Percentiles rank a stretch among this genome's conserved stretches.
These are phyloP conservation scores for Corythaixoides concolor DNA, from an alignment of 2,113 vertebrate genomes.

Conservation along the genomic window DNA sequence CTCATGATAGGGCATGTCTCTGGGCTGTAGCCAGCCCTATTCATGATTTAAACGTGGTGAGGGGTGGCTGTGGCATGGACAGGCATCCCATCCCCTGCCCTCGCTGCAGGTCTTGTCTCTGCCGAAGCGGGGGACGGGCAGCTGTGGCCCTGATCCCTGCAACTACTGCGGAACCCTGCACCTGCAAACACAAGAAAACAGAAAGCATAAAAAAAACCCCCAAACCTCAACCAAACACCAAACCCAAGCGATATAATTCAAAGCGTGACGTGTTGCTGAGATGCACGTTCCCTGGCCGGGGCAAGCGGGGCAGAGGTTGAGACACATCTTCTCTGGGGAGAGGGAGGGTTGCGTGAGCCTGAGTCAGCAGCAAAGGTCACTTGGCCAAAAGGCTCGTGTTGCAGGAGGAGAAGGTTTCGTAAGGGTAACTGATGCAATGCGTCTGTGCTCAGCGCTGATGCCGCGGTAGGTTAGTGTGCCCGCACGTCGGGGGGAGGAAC, in stretches of 20 bases:
- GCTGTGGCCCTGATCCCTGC: not conserved
- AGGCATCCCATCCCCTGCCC: not conserved
- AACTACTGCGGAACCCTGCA: not conserved
- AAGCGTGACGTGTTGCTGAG: not conserved
- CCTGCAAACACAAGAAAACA: not conserved
- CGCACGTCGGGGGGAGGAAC: not conserved
- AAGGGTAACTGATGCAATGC: not conserved
- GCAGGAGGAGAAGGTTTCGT: not conserved
- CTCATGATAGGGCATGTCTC: not conserved
- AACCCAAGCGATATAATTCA: not conserved
- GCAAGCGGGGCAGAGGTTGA: not conserved
- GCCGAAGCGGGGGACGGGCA: not conserved
- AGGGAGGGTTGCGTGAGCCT: not conserved
- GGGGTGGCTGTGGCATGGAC: not conserved
- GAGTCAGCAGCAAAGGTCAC: constrained; percentile 36
- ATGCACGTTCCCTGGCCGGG: not conserved
- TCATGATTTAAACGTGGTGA: not conserved
- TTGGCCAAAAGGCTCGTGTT: not conserved
- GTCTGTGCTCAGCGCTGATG: not conserved
- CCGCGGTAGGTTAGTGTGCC: rapidly evolving
- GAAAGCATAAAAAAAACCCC: not conserved
- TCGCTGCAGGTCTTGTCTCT: not conserved
- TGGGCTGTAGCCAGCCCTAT: not conserved
- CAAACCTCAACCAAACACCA: not conserved
- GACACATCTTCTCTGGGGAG: not conserved